Evolutionary conservation across 1,140 invertebrate species (phyloP), one percentile per base, ranked within the genome.

Genomic region (Brachystomella parvula): DNA sequence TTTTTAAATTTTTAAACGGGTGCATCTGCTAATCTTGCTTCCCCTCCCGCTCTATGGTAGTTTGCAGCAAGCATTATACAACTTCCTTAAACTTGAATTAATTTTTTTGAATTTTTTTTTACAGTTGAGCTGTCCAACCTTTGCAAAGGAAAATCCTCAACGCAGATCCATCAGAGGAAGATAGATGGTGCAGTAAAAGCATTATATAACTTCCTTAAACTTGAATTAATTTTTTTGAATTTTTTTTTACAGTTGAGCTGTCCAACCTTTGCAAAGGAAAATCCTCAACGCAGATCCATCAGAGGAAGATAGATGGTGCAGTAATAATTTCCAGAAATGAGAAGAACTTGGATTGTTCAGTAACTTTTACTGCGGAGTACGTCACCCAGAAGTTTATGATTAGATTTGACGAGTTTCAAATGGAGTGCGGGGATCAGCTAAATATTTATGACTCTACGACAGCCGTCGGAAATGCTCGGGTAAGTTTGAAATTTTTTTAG

Each of bases 341-440:
- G 79, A 81, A 88, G 63, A 90, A 94, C 76, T 81, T 94, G 68
- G 87, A 94, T 79, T 94, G 91, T 81, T 85, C 88, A 67, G 88
- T 94, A 75, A 94, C 90, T 47, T 95, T 94, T 77, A 91, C 93
- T 79, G 94, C 92, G 66, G 90, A 94, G 79, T 91, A 90, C 74
- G 90, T 95, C 68, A 82, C 94, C 68, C 92, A 95, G 79, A 82
- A 89, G 71, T 95, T 95, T 78, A 94, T 94, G 89, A 83, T 95
- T 67, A 84, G 92, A 71, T 95, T 95, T 79, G 87, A 89, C 71
- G 79, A 82, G 71, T 80, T 88, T 69, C 84, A 86, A 73, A 82
- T 95, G 62, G 92, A 94, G 80, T 95, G 92, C 81, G 93, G 94
- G 76, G 92, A 95, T 79, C 90, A 94, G 79, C 83, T 95, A 15